Evolutionary conservation across 2,113 vertebrate species (phyloP), one percentile per base, ranked within the genome.

Genomic region (Aldabrachelys gigantea): DNA sequence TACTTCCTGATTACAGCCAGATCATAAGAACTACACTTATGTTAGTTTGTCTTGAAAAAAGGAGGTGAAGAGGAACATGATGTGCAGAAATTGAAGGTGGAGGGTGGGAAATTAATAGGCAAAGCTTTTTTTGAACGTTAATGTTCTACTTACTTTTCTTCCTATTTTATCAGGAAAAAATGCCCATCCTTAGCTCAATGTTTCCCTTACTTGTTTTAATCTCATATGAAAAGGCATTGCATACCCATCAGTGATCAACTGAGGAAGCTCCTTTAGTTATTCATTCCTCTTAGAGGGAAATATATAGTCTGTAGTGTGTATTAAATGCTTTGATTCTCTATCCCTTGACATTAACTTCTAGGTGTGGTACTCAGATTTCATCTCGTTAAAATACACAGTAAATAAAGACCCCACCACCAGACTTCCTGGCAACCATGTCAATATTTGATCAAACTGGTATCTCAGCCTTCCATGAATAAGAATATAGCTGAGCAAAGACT

Each of bases 181-280:
- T 84, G 25, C 1, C 6, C 3, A 72, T 80, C 12, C 89, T 80
- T 25, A 92, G 88, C 91, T 3, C 79, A 82, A 90, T 31, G 35
- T 94, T 79, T 90, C 41, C 31, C 24, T 81, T 87, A 35, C 87
- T 75, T 95, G 89, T 47, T 96, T 96, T 91, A 88, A 27, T 93
- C 88, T 93, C 89, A 88, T 35, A 44, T 84, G 79, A 95, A 90
- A 80, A 93, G 44, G 19, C 57, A 69, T 56, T 91, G 57, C 79
- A 82, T 81, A 69, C 82, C 79, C 44, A 41, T 89, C 90, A 82
- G 80, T 88, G 94, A 69, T 96, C 84, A 87, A 52, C 89, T 96
- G 41, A 82, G 35, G 92, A 88, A 94, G 91, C 14, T 79, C 82
- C 87, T 35, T 91, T 96, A 95, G 94, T 97, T 95, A 94, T 76